phyloP scores from a whole-genome alignment of 2,113 vertebrate genomes.

The Peromyscus californicus region DNA sequence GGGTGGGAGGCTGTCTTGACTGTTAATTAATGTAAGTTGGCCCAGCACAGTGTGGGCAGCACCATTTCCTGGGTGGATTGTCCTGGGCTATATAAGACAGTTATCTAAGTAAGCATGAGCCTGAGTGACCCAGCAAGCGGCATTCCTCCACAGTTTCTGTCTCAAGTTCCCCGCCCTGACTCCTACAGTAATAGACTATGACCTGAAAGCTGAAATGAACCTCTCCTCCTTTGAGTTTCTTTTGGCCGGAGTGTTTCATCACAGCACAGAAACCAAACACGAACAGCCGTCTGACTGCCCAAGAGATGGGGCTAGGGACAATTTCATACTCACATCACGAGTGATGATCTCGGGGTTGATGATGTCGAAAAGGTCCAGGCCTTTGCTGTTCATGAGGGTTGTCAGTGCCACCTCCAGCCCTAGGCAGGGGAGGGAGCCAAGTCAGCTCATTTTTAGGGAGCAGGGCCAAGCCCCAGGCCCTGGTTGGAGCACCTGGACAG shows the following conservation, averaged over 20 bases:
- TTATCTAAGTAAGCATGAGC: background rate
- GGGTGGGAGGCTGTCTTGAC: background rate
- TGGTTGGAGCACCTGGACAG: background rate
- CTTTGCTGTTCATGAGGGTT: slow-evolving; percentile 90
- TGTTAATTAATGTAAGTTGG: no score
- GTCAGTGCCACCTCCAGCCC: slow-evolving; percentile 89
- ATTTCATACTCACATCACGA: slow-evolving; percentile 82
- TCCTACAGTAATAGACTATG: background rate
- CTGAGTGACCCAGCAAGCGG: background rate
- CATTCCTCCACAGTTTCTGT: background rate
- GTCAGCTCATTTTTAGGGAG: background rate
- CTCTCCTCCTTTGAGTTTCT: background rate
- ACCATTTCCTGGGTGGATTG: background rate
- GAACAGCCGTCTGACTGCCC: background rate
- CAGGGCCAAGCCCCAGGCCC: background rate
- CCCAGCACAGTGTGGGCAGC: background rate
- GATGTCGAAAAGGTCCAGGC: slow-evolving; percentile 89
- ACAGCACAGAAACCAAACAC: background rate
- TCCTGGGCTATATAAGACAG: background rate
- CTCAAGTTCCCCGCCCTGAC: background rate
- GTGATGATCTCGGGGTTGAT: slow-evolving; percentile 89
- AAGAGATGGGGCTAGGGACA: background rate
- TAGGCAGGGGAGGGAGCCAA: slow-evolving; percentile 64
- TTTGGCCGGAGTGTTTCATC: background rate
- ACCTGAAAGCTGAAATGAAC: background rate